A percentile compares a stretch with the other conserved stretches of the same genome.
Conservation (phyloP, 2,113 vertebrate genomes). For the Riparia riparia region DNA sequence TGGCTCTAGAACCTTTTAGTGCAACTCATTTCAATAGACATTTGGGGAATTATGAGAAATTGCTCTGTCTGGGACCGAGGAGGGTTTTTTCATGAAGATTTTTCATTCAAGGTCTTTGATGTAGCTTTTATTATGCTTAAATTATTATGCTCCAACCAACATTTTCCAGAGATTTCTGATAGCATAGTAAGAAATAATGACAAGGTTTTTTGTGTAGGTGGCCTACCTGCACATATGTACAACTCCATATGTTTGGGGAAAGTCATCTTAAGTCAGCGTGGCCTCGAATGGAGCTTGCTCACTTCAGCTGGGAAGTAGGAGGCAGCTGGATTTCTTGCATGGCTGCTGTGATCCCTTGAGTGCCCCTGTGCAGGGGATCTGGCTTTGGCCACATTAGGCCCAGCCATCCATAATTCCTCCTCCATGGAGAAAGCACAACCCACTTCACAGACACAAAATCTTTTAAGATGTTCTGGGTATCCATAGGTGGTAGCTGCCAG, state of each 20-base stretch:
- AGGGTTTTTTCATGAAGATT: slow-evolving; percentile 25
- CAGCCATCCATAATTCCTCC: not conserved
- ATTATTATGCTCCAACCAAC: not conserved
- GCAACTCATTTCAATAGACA: not conserved
- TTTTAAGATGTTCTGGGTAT: not conserved
- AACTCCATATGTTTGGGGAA: not conserved
- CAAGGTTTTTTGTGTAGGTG: not conserved
- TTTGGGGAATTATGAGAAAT: slow-evolving; percentile 21
- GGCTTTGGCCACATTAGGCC: not conserved
- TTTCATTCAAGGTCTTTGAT: not conserved
- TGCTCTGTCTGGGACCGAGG: not conserved
- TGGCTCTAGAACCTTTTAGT: slow-evolving; percentile 40
- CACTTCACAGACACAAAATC: not conserved
- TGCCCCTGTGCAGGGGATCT: not conserved
- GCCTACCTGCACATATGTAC: not conserved
- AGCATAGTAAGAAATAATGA: not conserved
- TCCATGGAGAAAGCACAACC: not conserved
- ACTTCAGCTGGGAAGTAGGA: not conserved
- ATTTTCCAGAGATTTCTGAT: not conserved
- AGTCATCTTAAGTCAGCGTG: not conserved
- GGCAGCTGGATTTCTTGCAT: not conserved
- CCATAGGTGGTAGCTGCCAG: not conserved
- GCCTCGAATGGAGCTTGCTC: not conserved
- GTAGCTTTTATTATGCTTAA: not conserved
- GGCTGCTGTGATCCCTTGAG: not conserved